Percentiles rank a stretch among this genome's conserved stretches.
These are phyloP conservation scores for Actinia tenebrosa DNA, from an alignment of 64 coral and sea anemone genomes.

Conservation along the genomic window DNA sequence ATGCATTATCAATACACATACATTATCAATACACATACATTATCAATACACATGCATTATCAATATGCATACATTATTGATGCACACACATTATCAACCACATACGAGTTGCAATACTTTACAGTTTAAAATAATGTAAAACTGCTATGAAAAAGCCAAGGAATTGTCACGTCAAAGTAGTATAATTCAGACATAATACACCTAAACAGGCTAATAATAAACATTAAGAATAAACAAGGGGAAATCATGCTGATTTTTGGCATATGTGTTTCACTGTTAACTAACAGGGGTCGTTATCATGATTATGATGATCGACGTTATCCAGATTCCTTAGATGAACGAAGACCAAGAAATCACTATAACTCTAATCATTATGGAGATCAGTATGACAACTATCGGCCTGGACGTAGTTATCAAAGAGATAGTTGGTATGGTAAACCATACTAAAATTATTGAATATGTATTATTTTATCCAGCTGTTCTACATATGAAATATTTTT, in stretches of 20 bases:
- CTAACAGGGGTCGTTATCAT: conserved; percentile 42
- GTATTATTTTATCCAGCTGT: not conserved
- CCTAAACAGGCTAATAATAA: too few relatives aligned
- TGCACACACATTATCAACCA: too few relatives aligned
- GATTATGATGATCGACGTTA: conserved; percentile 34
- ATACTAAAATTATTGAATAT: not conserved
- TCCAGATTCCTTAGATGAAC: conserved; percentile 20
- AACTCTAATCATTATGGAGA: conserved; percentile 30
- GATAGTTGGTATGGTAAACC: not conserved
- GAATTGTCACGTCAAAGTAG: too few relatives aligned
- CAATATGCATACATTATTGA: too few relatives aligned
- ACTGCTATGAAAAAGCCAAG: too few relatives aligned
- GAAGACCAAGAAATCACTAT: conserved; percentile 21
- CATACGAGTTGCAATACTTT: too few relatives aligned
- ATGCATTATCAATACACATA: too few relatives aligned
- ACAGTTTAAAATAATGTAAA: too few relatives aligned
- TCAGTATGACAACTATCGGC: conserved; percentile 20
- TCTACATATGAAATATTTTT: not conserved
- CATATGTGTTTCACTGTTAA: conserved; percentile 14
- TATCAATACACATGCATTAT: too few relatives aligned
- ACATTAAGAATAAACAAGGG: too few relatives aligned
- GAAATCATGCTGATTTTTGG: not conserved
- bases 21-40: too few relatives aligned
- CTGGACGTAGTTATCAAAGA: conserved; percentile 1
- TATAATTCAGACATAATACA: too few relatives aligned